Evolutionary conservation across 2,113 vertebrate species (phyloP).

Genomic region (Irena cyanogastra): DNA sequence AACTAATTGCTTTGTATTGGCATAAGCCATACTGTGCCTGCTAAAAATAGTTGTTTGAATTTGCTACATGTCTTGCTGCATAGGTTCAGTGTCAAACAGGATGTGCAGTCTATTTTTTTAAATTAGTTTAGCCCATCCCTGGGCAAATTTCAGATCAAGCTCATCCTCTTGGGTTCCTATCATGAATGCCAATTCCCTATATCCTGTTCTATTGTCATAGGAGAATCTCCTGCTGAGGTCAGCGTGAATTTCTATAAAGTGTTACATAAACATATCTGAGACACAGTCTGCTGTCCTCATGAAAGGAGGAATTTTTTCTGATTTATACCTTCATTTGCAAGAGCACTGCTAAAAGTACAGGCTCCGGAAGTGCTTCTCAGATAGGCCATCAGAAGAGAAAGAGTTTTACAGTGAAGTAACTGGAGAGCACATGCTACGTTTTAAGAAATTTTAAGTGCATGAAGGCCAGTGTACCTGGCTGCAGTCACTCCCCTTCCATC

Average conservation of each 20-base stretch:
- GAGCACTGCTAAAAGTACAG: neutral
- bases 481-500: neutral
- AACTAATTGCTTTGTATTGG: conserved; percentile 59
- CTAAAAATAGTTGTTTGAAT: neutral
- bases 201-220: neutral
- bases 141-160: neutral
- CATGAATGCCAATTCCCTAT: neutral
- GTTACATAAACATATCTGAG: neutral
- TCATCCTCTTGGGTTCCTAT: neutral
- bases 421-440: neutral
- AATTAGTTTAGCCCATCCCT: neutral
- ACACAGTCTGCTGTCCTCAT: neutral
- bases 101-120: neutral
- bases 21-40: conserved; percentile 16
- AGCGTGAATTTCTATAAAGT: neutral
- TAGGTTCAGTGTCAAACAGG: neutral
- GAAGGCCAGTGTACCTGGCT: neutral
- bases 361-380: neutral
- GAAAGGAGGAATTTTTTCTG: neutral
- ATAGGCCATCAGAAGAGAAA: neutral
- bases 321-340: neutral
- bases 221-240: neutral
- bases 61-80: neutral
- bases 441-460: neutral
- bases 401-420: neutral